Conservation (phyloP, 2,113 vertebrate genomes). For the Talpa occidentalis region DNA sequence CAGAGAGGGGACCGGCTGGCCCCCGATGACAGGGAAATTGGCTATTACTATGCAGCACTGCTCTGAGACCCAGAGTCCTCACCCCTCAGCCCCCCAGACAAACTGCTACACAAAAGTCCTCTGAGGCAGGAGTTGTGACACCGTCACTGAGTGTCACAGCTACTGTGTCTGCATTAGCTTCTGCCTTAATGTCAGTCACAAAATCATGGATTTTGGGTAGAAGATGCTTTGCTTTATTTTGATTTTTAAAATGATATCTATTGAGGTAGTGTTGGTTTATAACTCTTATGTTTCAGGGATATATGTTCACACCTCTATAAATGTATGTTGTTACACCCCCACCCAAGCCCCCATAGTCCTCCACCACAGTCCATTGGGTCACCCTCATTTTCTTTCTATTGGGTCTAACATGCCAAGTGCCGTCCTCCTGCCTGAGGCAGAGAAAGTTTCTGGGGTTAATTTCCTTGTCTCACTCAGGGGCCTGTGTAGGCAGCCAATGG, state of each 20-base stretch:
- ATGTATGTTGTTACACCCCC: too few species aligned
- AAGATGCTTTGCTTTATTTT: too few species aligned
- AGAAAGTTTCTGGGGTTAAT: neutral
- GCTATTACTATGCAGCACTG: fast-evolving
- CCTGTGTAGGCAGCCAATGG: neutral
- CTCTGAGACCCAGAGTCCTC: fast-evolving
- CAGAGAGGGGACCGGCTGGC: neutral
- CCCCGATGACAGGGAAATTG: neutral
- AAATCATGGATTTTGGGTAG: too few species aligned
- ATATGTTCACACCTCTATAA: too few species aligned
- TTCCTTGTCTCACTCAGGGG: neutral
- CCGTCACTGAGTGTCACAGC: neutral
- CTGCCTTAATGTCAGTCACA: too few species aligned
- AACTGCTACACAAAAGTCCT: neutral
- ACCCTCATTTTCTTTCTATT: neutral
- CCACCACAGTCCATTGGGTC: too few species aligned
- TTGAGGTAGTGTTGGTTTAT: too few species aligned
- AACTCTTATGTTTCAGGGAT: too few species aligned
- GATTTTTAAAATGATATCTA: too few species aligned
- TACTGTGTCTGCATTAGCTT: fast-evolving
- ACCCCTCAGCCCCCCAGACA: neutral
- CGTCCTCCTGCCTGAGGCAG: neutral
- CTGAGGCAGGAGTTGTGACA: neutral
- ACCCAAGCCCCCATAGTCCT: too few species aligned
- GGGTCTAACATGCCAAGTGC: neutral